phyloP scores from a whole-genome alignment of 2,888 invertebrate genomes.

The Sinhomidia bicolor region DNA sequence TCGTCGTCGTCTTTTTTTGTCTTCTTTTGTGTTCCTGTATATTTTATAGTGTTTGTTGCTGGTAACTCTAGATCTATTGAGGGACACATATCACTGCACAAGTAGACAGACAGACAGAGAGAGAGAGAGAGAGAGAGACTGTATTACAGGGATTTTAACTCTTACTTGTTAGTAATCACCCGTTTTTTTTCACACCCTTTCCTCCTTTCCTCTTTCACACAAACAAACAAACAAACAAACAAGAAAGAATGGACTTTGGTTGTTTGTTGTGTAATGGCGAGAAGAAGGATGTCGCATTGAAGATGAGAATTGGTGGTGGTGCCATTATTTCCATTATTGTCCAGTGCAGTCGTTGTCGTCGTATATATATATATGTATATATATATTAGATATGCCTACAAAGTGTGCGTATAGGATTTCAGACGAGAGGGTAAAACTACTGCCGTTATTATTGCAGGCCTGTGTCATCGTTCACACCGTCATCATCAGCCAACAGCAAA shows the following conservation, averaged over 20 bases:
- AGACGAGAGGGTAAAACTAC: not conserved
- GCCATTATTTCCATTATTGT: slow-evolving; percentile 16
- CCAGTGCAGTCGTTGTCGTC: too few relatives aligned
- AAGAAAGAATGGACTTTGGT: slow-evolving; percentile 36
- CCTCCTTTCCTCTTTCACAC: not conserved
- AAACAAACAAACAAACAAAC: slow-evolving; percentile 31
- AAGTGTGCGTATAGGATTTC: slow-evolving; percentile 17
- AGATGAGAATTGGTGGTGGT: slow-evolving; percentile 31
- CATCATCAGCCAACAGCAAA: not conserved
- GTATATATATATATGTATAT: too few relatives aligned
- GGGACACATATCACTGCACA: slow-evolving; percentile 34
- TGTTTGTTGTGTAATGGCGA: not conserved
- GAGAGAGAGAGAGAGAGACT: slow-evolving; percentile 38
- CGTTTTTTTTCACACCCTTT: slow-evolving; percentile 57
- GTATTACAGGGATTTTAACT: slow-evolving; percentile 67
- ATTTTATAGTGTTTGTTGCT: slow-evolving; percentile 51
- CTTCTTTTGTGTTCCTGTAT: slow-evolving; percentile 20
- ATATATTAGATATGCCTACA: not conserved
- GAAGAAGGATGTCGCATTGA: not conserved
- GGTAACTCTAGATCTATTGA: slow-evolving; percentile 60
- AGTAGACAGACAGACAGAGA: not conserved
- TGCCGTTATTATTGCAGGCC: not conserved
- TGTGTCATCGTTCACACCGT: not conserved
- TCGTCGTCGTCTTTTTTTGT: not conserved
- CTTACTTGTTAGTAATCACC: slow-evolving; percentile 61